phyloP scores from a whole-genome alignment of 2,888 invertebrate genomes.

The Cheilosia variabilis region DNA sequence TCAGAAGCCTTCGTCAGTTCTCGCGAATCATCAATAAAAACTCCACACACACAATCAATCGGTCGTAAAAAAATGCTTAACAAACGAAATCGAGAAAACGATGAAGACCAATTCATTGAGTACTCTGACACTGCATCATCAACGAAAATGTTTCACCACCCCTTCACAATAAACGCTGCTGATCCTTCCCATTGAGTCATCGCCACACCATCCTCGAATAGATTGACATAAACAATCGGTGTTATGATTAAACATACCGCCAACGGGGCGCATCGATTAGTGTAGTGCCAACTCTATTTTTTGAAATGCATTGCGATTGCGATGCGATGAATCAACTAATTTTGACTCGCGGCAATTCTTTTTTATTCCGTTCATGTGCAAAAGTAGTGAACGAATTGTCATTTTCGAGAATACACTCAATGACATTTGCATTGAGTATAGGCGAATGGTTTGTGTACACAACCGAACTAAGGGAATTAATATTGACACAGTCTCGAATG shows the following conservation, averaged over 20 bases:
- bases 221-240: slow-evolving; percentile 61
- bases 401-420: neutral
- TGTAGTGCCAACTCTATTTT: slow-evolving; percentile 55
- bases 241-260: slow-evolving; percentile 23
- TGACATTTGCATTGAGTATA: neutral
- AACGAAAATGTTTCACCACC: slow-evolving; percentile 9
- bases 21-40: slow-evolving; percentile 48
- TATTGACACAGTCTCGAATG: slow-evolving; percentile 28
- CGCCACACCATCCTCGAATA: slow-evolving; percentile 9
- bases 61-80: slow-evolving; percentile 21
- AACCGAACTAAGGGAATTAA: slow-evolving; percentile 2
- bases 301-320: slow-evolving; percentile 36
- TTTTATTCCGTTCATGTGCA: slow-evolving; percentile 21
- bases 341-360: slow-evolving; percentile 10
- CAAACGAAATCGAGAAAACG: slow-evolving; percentile 3
- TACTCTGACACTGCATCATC: slow-evolving; percentile 27
- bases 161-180: slow-evolving; percentile 3
- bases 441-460: neutral
- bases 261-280: neutral
- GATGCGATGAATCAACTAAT: slow-evolving; percentile 30
- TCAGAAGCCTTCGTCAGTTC: slow-evolving; percentile 20
- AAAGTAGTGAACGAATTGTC: neutral
- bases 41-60: slow-evolving; percentile 30
- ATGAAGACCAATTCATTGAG: slow-evolving; percentile 10
- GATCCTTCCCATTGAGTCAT: slow-evolving; percentile 50